These are phyloP conservation scores for Herpailurus yagouaroundi DNA, from an alignment of 2,113 vertebrate genomes.

Conservation along the genomic window DNA sequence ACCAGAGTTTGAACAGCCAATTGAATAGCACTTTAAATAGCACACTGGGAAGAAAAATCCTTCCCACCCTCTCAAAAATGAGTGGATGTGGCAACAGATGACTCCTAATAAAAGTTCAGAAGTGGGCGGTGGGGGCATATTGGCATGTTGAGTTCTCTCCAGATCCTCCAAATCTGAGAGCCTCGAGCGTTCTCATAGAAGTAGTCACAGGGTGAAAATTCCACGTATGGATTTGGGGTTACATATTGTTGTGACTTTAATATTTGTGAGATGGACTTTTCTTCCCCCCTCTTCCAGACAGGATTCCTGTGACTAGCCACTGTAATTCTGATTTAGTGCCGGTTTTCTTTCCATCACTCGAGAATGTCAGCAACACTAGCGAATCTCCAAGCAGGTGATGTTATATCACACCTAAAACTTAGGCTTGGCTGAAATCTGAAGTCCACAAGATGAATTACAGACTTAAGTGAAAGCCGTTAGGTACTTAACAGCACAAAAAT, in stretches of 20 bases:
- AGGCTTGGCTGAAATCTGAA: constrained; percentile 35
- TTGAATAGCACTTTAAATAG: not conserved
- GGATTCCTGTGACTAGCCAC: not conserved
- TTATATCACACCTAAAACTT: constrained; percentile 23
- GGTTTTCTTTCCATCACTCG: not conserved
- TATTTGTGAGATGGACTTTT: not conserved
- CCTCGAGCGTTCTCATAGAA: not conserved
- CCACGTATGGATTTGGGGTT: not conserved
- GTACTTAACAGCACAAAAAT: constrained; percentile 20
- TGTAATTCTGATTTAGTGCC: not conserved
- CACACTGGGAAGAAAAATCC: not conserved
- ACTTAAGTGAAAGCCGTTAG: constrained; percentile 25
- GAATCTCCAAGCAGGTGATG: not conserved
- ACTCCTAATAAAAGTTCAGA: not conserved
- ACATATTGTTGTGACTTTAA: not conserved
- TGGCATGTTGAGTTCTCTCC: not conserved
- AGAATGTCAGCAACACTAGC: not conserved
- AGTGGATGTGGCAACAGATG: not conserved
- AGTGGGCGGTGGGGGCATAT: not conserved
- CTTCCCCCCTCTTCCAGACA: not conserved
- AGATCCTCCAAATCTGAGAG: not conserved
- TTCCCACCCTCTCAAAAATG: not conserved
- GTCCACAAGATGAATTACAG: constrained; percentile 50
- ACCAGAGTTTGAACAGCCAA: not conserved
- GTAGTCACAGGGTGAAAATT: not conserved